Evolutionary conservation across 2,888 invertebrate species (phyloP).

Genomic region (Andrena hattorfiana): DNA sequence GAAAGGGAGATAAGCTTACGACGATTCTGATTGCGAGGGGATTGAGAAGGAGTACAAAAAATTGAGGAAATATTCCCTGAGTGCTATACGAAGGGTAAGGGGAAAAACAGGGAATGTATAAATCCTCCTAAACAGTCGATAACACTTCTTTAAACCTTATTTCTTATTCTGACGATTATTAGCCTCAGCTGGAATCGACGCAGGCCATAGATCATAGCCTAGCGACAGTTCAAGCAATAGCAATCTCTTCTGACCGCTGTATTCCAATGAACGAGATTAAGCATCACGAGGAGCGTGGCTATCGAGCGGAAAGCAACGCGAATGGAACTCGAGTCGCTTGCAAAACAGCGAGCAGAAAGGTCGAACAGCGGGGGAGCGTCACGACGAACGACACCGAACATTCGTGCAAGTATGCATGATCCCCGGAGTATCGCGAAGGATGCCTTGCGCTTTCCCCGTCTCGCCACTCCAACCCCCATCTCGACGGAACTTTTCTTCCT

Average conservation of each 20-base stretch:
- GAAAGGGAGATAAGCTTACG: no score
- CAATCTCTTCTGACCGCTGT: not conserved
- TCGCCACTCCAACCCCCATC: not conserved
- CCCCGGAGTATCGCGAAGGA: conserved; percentile 43
- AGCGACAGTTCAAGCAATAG: not conserved
- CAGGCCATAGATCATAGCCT: not conserved
- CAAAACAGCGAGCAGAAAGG: conserved; percentile 9
- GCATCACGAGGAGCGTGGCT: not conserved
- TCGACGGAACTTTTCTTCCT: conserved; percentile 17
- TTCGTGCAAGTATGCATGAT: conserved; percentile 52
- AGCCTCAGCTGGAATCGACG: not conserved
- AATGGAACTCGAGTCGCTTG: conserved; percentile 4
- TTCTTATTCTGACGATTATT: not conserved
- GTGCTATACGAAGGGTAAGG: no score
- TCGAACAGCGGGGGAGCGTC: conserved; percentile 38
- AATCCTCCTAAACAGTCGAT: no score
- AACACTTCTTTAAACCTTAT: not conserved
- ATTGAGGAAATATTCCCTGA: no score
- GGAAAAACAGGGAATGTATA: no score
- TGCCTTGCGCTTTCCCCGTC: conserved; percentile 19
- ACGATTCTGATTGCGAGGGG: no score
- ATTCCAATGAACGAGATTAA: not conserved
- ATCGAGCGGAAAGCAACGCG: not conserved
- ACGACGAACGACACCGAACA: conserved; percentile 38
- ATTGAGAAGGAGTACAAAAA: no score